These are phyloP conservation scores for Tenthredo livida DNA, from an alignment of 2,888 invertebrate genomes.

Conservation along the genomic window DNA sequence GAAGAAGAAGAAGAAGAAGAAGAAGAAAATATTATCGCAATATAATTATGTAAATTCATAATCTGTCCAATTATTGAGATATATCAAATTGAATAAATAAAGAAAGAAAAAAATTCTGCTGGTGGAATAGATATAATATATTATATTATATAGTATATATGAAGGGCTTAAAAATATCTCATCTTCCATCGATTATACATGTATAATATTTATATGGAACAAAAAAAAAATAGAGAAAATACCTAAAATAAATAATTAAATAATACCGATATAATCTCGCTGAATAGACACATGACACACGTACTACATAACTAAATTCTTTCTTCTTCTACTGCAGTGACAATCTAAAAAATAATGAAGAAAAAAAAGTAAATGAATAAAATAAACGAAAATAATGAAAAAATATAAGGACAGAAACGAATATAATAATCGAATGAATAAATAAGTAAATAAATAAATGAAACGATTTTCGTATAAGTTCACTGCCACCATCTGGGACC, in stretches of 20 bases:
- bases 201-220: neutral
- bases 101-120: neutral
- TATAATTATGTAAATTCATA: neutral
- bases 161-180: neutral
- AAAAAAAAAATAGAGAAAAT: no score
- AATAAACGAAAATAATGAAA: neutral
- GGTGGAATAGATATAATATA: slow-evolving; percentile 26
- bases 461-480: slow-evolving; percentile 3
- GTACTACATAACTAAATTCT: no score
- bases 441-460: neutral
- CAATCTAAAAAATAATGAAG: neutral
- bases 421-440: neutral
- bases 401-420: neutral
- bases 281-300: neutral
- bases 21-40: neutral
- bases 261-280: neutral
- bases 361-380: neutral
- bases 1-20: no score
- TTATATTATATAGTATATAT: neutral
- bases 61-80: neutral
- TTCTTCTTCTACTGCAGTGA: neutral
- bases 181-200: neutral
- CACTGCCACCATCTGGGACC: slow-evolving; percentile 30
- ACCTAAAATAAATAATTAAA: no score
- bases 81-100: neutral